phyloP scores from a whole-genome alignment of 2,113 vertebrate species.

The Albula glossodonta region DNA sequence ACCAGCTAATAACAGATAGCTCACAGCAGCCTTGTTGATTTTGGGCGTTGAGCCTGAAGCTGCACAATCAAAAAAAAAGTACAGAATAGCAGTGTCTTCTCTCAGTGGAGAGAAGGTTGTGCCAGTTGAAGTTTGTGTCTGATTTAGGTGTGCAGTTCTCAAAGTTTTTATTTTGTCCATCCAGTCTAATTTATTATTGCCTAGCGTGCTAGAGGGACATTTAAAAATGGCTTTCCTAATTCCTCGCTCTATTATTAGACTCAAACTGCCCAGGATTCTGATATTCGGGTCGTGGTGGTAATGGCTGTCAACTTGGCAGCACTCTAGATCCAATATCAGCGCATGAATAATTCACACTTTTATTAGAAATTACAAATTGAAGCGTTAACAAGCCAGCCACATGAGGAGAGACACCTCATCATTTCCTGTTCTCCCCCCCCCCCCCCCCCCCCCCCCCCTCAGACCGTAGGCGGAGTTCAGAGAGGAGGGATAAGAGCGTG shows the following conservation, averaged over 20 bases:
- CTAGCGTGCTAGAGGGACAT: neutral
- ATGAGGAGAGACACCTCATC: neutral
- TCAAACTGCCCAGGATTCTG: neutral
- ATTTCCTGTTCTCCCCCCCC: neutral
- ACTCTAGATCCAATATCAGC: neutral
- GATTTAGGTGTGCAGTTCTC: neutral
- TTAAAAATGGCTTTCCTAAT: neutral
- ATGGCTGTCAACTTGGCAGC: neutral
- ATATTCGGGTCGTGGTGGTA: neutral
- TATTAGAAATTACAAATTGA: slow-evolving; percentile 2
- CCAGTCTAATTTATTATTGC: neutral
- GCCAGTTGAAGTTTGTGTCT: neutral
- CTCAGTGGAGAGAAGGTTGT: neutral
- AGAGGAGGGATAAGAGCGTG: neutral
- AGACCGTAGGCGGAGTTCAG: neutral
- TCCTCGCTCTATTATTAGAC: neutral
- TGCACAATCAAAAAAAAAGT: too few species aligned
- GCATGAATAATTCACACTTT: slow-evolving; percentile 4
- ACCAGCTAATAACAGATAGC: neutral
- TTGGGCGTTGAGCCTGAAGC: too few species aligned
- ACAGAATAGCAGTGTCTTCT: too few species aligned
- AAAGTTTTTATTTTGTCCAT: neutral
- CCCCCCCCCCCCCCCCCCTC: neutral
- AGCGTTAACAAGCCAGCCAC: neutral
- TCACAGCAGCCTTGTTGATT: too few species aligned